These are phyloP conservation scores for Heterodera schachtii DNA, from an alignment of 1,140 invertebrate species.

Conservation along the genomic window DNA sequence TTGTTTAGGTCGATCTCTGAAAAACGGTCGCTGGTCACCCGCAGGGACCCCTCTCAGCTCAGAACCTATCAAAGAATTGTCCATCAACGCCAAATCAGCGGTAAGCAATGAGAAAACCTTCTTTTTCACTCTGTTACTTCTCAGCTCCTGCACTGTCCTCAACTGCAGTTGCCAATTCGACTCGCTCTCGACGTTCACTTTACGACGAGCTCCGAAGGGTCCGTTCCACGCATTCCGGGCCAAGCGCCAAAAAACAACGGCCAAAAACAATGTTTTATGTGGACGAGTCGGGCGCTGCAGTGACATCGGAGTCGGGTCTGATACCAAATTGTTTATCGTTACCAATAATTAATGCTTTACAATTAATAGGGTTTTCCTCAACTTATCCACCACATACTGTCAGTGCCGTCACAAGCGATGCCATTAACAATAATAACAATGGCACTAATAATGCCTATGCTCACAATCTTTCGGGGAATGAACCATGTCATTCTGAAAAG, in stretches of 20 bases:
- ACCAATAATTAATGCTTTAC: neutral
- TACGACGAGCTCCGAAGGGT: conserved; percentile 7
- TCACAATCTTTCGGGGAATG: neutral
- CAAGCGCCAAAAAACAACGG: conserved; percentile 1
- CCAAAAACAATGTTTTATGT: conserved; percentile 28
- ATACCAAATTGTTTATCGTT: too few species aligned
- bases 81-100: conserved; percentile 48
- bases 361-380: neutral
- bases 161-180: neutral
- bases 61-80: conserved; percentile 42
- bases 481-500: neutral
- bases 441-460: neutral
- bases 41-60: conserved; percentile 38
- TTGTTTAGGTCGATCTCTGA: conserved; percentile 41
- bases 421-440: neutral
- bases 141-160: conserved; percentile 12
- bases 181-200: conserved; percentile 20
- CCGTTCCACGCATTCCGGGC: neutral
- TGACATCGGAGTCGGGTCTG: neutral
- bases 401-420: neutral
- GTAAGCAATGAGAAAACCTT: conserved; percentile 26
- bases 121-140: neutral
- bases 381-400: conserved; percentile 3
- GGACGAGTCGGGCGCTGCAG: neutral
- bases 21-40: conserved; percentile 35